A percentile compares a stretch with the other conserved stretches of the same genome.
Conservation (phyloP, 1,140 invertebrate genomes). For the Portunus trituberculatus region DNA sequence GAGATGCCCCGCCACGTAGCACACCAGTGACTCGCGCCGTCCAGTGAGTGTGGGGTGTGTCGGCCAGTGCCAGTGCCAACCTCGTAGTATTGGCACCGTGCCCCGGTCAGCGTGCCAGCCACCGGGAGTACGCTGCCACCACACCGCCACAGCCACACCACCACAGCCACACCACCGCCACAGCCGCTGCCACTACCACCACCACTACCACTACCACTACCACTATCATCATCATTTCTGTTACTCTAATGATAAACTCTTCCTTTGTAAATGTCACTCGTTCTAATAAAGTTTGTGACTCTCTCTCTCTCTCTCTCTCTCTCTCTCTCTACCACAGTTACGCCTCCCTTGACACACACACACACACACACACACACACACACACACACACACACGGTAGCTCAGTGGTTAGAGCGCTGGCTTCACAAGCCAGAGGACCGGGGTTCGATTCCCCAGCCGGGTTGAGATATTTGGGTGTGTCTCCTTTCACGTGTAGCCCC, state of each 20-base stretch:
- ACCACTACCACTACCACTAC: background rate
- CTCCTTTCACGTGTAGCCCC: no score
- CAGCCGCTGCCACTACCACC: background rate
- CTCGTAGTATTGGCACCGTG: constrained; percentile 60
- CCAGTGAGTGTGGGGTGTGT: background rate
- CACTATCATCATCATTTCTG: background rate
- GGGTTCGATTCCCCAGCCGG: no score
- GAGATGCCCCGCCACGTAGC: background rate
- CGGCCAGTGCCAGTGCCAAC: constrained; percentile 31
- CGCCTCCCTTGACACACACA: background rate
- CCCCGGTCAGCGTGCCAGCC: constrained; percentile 53
- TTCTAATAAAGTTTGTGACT: background rate
- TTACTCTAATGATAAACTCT: no score
- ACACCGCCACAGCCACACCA: constrained; percentile 4
- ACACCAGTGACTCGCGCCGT: background rate
- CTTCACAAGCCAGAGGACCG: no score
- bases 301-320: constrained; percentile 47
- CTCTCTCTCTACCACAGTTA: constrained; percentile 14
- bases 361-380: constrained; percentile 37
- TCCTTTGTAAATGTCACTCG: no score
- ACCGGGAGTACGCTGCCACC: constrained; percentile 36
- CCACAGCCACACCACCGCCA: background rate
- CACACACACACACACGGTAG: constrained; percentile 36
- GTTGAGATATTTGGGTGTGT: no score
- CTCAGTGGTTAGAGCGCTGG: no score